These are phyloP conservation scores for Periparus ater DNA, from an alignment of 2,797 vertebrate species.

Conservation along the genomic window DNA sequence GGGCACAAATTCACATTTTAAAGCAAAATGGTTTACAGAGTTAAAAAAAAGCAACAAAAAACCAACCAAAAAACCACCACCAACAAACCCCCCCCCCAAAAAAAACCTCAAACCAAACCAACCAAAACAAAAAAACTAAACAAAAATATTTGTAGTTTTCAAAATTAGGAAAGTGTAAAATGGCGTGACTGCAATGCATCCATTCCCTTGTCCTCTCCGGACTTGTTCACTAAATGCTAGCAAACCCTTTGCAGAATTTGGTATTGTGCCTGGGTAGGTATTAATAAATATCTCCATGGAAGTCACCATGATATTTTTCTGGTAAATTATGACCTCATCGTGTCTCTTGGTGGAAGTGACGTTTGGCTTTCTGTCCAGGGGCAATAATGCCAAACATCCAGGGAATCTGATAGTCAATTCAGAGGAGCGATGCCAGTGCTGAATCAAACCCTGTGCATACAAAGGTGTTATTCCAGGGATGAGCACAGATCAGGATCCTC, in stretches of 20 bases:
- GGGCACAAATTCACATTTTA: neutral
- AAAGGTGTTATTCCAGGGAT: neutral
- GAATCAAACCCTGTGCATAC: neutral
- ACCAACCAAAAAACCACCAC: neutral
- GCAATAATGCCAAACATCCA: accelerated
- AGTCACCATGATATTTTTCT: neutral
- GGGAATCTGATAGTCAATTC: neutral
- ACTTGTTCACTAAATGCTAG: neutral
- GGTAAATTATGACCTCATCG: neutral
- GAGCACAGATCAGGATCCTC: neutral
- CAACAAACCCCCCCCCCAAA: too few species aligned
- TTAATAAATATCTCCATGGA: neutral
- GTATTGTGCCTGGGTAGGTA: neutral
- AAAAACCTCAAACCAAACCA: neutral
- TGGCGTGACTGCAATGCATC: neutral
- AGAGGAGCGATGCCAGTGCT: accelerated
- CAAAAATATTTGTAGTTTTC: neutral
- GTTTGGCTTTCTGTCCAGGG: neutral
- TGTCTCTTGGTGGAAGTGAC: neutral
- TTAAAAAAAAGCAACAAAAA: neutral
- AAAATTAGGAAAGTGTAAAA: neutral
- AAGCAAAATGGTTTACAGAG: neutral
- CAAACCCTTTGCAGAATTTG: neutral
- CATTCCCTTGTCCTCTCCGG: neutral
- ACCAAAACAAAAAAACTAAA: too few species aligned